phyloP scores from a whole-genome alignment of 1,140 invertebrate species.

The Drosophila fuyamai region DNA sequence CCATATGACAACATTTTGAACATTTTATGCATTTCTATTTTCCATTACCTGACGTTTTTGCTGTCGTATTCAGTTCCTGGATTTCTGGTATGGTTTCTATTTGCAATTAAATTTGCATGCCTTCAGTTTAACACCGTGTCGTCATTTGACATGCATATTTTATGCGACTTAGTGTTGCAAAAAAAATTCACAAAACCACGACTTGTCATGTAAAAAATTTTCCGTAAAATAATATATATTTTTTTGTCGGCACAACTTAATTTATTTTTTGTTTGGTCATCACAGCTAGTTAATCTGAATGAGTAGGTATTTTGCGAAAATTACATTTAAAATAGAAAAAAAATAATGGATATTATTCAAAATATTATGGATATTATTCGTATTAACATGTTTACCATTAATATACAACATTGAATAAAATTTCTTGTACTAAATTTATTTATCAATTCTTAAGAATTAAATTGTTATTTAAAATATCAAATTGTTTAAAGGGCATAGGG shows the following conservation, averaged over 20 bases:
- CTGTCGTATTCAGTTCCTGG: slow-evolving; percentile 1
- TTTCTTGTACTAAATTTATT: too few relatives aligned
- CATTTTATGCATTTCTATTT: slow-evolving; percentile 3
- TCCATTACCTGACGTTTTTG: slow-evolving; percentile 2
- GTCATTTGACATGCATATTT: slow-evolving; percentile 13
- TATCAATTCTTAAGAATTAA: too few relatives aligned
- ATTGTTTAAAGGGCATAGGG: too few relatives aligned
- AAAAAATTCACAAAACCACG: slow-evolving; percentile 9
- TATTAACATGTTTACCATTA: too few relatives aligned
- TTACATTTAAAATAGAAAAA: too few relatives aligned
- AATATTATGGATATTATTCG: too few relatives aligned
- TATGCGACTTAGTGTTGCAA: slow-evolving; percentile 9
- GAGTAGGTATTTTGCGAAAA: too few relatives aligned
- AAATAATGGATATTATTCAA: too few relatives aligned
- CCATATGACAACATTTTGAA: slow-evolving; percentile 3
- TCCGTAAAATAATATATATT: background rate
- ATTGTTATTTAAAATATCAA: too few relatives aligned
- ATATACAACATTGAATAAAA: too few relatives aligned
- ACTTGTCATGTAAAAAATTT: background rate
- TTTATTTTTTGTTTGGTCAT: slow-evolving; percentile 3
- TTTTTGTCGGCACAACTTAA: background rate
- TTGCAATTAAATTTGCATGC: slow-evolving; percentile 10
- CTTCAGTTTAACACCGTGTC: slow-evolving; percentile 1
- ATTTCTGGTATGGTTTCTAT: slow-evolving; percentile 12
- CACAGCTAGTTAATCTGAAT: background rate